These are phyloP conservation scores for Molanna angustata DNA, from an alignment of 2,888 invertebrate species.

Conservation along the genomic window DNA sequence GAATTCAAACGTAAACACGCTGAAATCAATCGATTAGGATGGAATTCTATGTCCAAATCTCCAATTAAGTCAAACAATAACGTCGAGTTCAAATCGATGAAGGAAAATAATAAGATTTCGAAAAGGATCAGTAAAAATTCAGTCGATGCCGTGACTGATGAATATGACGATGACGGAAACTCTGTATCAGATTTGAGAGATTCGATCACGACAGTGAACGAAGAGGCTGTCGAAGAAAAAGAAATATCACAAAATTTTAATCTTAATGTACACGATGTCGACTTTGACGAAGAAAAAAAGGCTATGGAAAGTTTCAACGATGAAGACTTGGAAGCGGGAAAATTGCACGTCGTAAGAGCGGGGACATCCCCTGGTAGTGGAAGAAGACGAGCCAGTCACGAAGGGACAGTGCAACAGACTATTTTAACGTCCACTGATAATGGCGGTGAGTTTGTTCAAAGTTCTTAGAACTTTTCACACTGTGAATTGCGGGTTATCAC, in stretches of 20 bases:
- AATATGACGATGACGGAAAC: not conserved
- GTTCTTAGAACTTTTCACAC: no score
- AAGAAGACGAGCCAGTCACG: conserved; percentile 26
- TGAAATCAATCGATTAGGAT: not conserved
- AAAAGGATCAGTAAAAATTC: no score
- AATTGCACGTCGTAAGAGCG: not conserved
- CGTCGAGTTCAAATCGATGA: not conserved
- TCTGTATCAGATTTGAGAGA: not conserved
- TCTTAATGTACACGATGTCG: not conserved
- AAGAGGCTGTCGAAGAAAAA: not conserved
- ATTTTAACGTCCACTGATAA: conserved; percentile 9
- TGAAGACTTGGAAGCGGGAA: conserved; percentile 6
- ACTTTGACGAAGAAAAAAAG: not conserved
- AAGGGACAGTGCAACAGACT: conserved; percentile 20
- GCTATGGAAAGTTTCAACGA: not conserved
- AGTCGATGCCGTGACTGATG: not conserved
- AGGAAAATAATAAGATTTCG: not conserved
- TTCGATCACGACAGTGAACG: not conserved
- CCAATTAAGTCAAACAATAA: not conserved
- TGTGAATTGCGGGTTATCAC: no score
- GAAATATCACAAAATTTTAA: not conserved
- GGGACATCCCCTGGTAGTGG: conserved; percentile 12
- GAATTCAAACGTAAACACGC: not conserved
- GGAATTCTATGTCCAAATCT: not conserved
- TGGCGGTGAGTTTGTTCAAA: conserved; percentile 10